Base-by-base conservation (phyloP, 2,113 vertebrate genomes). In the Sphaerodactylus townsendi region DNA sequence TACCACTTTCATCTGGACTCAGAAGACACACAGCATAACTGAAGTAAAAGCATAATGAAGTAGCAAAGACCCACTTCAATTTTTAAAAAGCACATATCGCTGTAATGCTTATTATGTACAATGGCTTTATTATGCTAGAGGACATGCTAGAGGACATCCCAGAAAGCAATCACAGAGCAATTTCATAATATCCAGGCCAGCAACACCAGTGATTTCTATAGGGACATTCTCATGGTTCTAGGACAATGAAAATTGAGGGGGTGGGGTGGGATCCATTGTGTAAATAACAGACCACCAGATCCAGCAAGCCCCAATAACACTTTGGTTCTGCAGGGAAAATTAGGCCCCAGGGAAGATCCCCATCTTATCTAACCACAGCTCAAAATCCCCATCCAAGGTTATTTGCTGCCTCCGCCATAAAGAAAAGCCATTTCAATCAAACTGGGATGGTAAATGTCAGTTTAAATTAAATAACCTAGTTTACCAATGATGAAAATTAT, bases 401-500 rank as follows among this genome's bases (percentile, higher is more conserved):
- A 5, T 90, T 89, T 88, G 77, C 75, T 83, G 78, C 59, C 76
- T 90, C 62, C 50, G 71, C 82, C 84, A 77, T 92, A 87, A 90
- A 73, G 92, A 93, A 81, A 79, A 71, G 39, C 33, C 66, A 48
- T 69, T 91, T 77, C 91, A 87, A 77, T 92, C 91, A 85, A 71
- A 82, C 84, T 69, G 44, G 85, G 88, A 82, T 79, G 75, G 89
- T 91, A 93, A 91, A 95, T 79, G 90, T 81, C 2, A 75, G 70
- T 75, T 91, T 87, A 89, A 93, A 91, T 91, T 87, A 93, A 92
- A 89, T 82, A 87, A 7, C 73, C 73, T 82, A 88, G 90, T 93
- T 93, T 93, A 62, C 82, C 82, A 88, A 62, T 71, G 50, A 72
- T 28, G 80, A 48, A 84, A 90, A 88, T 87, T 92, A 87, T 81